These are phyloP conservation scores for Aporophyla nigra DNA, from an alignment of 2,888 invertebrate species.

Conservation along the genomic window DNA sequence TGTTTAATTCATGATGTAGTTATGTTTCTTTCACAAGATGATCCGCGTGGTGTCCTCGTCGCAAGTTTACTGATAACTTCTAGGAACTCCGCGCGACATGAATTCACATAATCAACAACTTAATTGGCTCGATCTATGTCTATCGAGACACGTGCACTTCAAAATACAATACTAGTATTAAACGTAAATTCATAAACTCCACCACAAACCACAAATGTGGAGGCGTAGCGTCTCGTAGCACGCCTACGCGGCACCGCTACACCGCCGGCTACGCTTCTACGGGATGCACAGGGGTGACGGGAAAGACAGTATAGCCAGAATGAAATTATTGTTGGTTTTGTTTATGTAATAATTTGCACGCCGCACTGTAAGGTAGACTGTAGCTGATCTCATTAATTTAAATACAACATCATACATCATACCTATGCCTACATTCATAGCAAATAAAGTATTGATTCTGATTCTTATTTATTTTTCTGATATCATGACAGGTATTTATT, in stretches of 20 bases:
- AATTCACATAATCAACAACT: neutral
- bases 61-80: neutral
- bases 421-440: too few species aligned
- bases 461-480: neutral
- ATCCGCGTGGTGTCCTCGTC: neutral
- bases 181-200: too few species aligned
- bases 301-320: too few species aligned
- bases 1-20: conserved; percentile 2
- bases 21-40: neutral
- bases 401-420: too few species aligned
- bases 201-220: too few species aligned
- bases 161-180: neutral
- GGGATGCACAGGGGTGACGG: neutral
- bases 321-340: too few species aligned
- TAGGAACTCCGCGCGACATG: conserved; percentile 1
- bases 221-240: conserved; percentile 30
- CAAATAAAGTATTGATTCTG: too few species aligned
- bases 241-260: conserved; percentile 38
- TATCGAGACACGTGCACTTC: neutral
- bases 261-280: conserved; percentile 23
- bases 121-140: neutral
- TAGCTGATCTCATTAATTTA: too few species aligned
- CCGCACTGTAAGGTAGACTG: too few species aligned
- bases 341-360: too few species aligned
- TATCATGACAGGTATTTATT: neutral